Evolutionary conservation across 2,113 vertebrate genomes (phyloP).

Genomic region (Laticauda laticaudata): DNA sequence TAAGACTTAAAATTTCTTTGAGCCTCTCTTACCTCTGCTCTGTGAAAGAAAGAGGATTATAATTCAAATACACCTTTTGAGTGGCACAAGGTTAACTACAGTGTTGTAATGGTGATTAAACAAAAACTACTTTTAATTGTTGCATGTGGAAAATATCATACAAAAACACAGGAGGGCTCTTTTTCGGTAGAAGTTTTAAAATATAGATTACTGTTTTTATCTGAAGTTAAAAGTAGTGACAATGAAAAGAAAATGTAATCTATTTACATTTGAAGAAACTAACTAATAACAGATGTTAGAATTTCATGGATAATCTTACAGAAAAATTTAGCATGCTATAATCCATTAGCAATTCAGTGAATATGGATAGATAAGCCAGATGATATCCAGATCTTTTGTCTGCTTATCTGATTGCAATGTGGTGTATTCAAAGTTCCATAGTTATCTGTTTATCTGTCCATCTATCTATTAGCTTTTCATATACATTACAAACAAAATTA

Average conservation of each 20-base stretch:
- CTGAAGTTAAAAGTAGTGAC: background rate
- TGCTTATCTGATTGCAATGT: background rate
- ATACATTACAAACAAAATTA: background rate
- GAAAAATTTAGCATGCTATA: background rate
- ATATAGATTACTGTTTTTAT: background rate
- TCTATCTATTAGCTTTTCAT: background rate
- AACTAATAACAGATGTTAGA: background rate
- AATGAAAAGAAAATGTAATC: background rate
- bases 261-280: background rate
- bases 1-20: background rate
- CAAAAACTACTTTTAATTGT: background rate
- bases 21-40: background rate
- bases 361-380: background rate
- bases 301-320: background rate
- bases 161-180: background rate
- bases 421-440: background rate
- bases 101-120: background rate
- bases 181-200: background rate
- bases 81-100: background rate
- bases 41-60: background rate
- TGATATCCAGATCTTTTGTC: background rate
- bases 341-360: background rate
- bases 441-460: background rate
- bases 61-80: background rate
- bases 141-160: background rate